These are phyloP conservation scores for Pogonocichla stellata DNA, from an alignment of 2,113 vertebrate species.

Conservation along the genomic window DNA sequence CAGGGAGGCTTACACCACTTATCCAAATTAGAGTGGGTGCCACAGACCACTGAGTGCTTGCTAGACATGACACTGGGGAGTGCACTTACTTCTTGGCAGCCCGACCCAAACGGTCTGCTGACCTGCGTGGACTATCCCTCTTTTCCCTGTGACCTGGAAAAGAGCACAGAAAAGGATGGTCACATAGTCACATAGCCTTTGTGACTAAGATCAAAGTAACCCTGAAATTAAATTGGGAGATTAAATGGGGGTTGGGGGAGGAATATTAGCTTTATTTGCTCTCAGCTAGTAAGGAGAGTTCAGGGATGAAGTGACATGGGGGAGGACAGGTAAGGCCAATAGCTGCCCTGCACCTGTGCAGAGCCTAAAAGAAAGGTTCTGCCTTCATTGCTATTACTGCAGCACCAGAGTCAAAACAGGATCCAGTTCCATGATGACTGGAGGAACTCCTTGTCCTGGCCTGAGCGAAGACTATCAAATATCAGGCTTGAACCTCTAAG, in stretches of 20 bases:
- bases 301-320: neutral
- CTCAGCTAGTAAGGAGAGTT: neutral
- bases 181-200: neutral
- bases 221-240: neutral
- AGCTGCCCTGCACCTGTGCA: neutral
- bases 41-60: neutral
- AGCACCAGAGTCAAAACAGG: neutral
- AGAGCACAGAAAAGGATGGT: neutral
- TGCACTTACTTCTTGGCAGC: constrained; percentile 26
- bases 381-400: neutral
- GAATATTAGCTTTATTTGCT: neutral
- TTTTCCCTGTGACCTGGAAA: constrained; percentile 47
- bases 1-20: neutral
- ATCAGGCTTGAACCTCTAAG: neutral
- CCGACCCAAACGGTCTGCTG: constrained; percentile 40
- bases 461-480: neutral
- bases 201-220: neutral
- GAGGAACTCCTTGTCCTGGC: neutral
- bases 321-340: neutral
- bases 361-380: neutral
- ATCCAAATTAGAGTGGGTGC: neutral
- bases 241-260: fast-evolving
- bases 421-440: neutral
- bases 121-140: constrained; percentile 29
- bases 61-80: neutral